Conservation (phyloP, 2,113 vertebrate species). For the Melanerpes aurifrons region DNA sequence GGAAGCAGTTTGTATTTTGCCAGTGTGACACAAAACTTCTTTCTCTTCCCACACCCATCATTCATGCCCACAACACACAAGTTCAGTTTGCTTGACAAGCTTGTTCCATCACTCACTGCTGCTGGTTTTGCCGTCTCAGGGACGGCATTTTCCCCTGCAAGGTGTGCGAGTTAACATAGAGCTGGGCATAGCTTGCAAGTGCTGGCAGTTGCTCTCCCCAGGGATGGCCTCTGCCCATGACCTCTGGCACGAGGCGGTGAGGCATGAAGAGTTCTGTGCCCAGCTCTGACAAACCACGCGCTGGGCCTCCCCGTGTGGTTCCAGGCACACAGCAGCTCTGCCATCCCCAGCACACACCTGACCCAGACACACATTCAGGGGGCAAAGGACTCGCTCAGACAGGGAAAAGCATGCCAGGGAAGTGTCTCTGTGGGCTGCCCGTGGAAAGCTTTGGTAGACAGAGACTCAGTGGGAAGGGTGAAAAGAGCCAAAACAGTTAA, state of each 20-base stretch:
- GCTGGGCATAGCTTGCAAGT: neutral
- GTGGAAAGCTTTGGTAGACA: neutral
- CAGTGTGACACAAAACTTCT: neutral
- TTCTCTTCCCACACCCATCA: neutral
- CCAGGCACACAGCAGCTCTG: neutral
- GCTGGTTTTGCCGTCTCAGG: neutral
- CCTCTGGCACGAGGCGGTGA: neutral
- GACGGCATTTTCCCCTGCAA: neutral
- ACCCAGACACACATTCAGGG: neutral
- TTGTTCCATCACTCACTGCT: neutral
- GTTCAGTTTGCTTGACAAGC: neutral
- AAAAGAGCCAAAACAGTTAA: conserved; percentile 46
- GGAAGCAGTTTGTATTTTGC: neutral
- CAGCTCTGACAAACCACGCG: neutral
- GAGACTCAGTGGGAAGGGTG: neutral
- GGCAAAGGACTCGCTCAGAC: neutral
- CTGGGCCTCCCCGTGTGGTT: fast-evolving
- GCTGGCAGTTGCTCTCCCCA: neutral
- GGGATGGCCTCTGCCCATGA: neutral
- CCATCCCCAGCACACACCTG: neutral
- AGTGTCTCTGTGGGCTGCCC: neutral
- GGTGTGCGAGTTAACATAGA: neutral
- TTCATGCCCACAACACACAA: neutral
- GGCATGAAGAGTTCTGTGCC: neutral
- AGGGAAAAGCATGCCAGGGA: neutral